Evolutionary conservation across 23 tunicate species (phyloP).

Genomic region (Botrylloides violaceus): DNA sequence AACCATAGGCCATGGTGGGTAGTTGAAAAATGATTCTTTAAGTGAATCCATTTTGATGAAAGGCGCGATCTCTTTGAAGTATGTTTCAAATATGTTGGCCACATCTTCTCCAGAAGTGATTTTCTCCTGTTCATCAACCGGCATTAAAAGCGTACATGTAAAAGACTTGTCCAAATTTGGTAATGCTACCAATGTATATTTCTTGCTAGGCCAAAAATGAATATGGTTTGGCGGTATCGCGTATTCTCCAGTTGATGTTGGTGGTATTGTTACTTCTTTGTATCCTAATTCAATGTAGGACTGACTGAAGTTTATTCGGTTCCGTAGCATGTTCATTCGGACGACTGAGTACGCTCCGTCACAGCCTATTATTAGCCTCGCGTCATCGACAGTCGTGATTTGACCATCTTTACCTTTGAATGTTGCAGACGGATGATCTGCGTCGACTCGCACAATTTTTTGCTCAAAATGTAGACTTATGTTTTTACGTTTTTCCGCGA

Average conservation of each 20-base stretch:
- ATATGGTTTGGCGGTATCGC: constrained; percentile 40
- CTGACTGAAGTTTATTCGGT: constrained; percentile 52
- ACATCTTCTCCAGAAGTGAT: constrained; percentile 36
- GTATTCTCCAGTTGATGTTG: constrained; percentile 38
- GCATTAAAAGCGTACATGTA: constrained; percentile 69
- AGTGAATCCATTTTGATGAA: too few species aligned
- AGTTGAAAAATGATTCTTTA: too few species aligned
- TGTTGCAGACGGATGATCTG: too few species aligned
- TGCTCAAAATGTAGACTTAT: too few species aligned
- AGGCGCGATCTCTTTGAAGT: constrained; percentile 38
- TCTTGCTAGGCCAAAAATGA: constrained; percentile 71
- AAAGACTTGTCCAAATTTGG: constrained; percentile 69
- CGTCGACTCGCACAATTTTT: too few species aligned
- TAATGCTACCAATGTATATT: constrained; percentile 60
- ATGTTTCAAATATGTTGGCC: constrained; percentile 29
- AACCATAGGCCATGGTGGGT: too few species aligned
- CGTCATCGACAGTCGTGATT: constrained; percentile 17
- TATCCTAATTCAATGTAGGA: constrained; percentile 60
- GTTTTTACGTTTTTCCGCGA: too few species aligned
- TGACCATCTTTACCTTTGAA: constrained; percentile 27
- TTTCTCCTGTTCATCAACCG: constrained; percentile 23
- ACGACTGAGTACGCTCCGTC: constrained; percentile 74
- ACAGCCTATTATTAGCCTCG: constrained; percentile 54
- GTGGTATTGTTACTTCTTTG: constrained; percentile 62
- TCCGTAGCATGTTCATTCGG: constrained; percentile 42